Percentiles rank a stretch among this genome's conserved stretches.
Conservation (phyloP, 1,140 invertebrate species). For the Leguminivora glycinivorella region DNA sequence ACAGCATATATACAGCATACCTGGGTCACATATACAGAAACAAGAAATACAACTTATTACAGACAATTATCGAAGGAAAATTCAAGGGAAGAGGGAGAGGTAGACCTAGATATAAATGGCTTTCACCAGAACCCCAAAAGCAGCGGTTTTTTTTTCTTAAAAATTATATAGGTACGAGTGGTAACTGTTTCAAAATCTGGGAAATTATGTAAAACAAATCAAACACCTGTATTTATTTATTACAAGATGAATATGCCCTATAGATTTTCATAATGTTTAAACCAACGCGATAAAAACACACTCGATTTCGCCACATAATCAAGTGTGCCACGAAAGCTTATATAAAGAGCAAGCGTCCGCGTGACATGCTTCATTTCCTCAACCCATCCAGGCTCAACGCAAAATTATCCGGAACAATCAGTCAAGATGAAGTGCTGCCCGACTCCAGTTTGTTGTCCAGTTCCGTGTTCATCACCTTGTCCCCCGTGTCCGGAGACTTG, state of each 20-base stretch:
- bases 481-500: background rate
- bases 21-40: too few relatives aligned
- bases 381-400: background rate
- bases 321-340: slow-evolving; percentile 26
- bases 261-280: background rate
- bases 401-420: slow-evolving; percentile 10
- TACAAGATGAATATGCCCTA: background rate
- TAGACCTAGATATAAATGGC: too few relatives aligned
- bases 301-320: slow-evolving; percentile 34
- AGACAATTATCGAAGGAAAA: too few relatives aligned
- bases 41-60: too few relatives aligned
- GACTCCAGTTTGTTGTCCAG: background rate
- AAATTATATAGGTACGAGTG: too few relatives aligned
- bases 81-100: too few relatives aligned
- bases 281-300: slow-evolving; percentile 3
- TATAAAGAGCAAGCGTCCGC: slow-evolving; percentile 36
- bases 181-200: too few relatives aligned
- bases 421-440: slow-evolving; percentile 32
- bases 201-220: too few relatives aligned
- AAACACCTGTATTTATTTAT: background rate
- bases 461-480: background rate
- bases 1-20: too few relatives aligned
- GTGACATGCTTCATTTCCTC: slow-evolving; percentile 19
- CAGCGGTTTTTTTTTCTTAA: too few relatives aligned
- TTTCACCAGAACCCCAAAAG: too few relatives aligned